Evolutionary conservation across 2,888 invertebrate species (phyloP).

Genomic region (Ophioninae sp.): DNA sequence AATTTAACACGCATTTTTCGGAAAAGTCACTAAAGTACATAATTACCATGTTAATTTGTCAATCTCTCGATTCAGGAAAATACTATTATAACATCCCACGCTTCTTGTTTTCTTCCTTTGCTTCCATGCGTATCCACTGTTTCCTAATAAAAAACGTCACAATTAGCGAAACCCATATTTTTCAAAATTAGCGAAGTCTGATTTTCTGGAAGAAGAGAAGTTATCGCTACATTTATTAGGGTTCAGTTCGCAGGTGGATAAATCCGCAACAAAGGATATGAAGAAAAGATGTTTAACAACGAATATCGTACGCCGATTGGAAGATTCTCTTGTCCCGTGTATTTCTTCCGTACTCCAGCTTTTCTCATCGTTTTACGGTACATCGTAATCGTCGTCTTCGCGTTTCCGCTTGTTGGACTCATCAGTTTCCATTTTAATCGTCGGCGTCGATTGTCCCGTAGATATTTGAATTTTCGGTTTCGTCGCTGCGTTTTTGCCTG

Average conservation of each 20-base stretch:
- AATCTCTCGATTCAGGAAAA: too few species aligned
- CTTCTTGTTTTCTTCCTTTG: too few species aligned
- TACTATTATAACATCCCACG: too few species aligned
- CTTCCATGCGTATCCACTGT: too few species aligned
- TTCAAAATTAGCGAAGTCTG: too few species aligned
- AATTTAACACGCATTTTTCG: too few species aligned
- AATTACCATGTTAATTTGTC: too few species aligned
- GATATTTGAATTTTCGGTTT: constrained; percentile 78
- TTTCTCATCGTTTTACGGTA: constrained; percentile 68
- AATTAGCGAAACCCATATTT: not conserved
- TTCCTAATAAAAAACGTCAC: not conserved
- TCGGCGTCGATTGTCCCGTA: constrained; percentile 71
- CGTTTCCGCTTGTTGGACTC: constrained; percentile 75
- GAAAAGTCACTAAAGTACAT: too few species aligned
- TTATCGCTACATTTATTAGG: constrained; percentile 38
- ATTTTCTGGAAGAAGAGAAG: not conserved
- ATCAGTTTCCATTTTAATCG: constrained; percentile 76
- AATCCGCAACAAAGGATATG: constrained; percentile 44
- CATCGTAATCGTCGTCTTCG: constrained; percentile 78
- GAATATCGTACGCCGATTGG: constrained; percentile 45
- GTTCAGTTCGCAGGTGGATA: constrained; percentile 32
- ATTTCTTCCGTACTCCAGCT: not conserved
- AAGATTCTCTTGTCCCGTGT: constrained; percentile 43
- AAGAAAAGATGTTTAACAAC: constrained; percentile 56
- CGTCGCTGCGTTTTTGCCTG: constrained; percentile 70